Base-by-base conservation (phyloP, 2,113 vertebrate species). In the Anoura caudifer region DNA sequence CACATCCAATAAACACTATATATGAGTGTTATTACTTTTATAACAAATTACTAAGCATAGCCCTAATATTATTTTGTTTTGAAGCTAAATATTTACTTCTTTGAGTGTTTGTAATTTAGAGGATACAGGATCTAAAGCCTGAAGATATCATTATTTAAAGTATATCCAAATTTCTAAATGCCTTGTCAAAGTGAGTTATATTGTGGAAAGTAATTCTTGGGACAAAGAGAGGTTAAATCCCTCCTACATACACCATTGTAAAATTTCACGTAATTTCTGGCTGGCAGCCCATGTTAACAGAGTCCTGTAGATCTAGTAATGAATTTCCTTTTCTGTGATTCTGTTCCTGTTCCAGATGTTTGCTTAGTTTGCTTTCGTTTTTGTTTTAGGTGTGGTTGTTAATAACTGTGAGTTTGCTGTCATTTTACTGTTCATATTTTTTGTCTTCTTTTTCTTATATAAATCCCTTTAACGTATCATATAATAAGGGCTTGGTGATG, bases 131-230 rank as follows among this genome's bases (percentile, higher is more conserved):
- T 70, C n/a, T 84, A 11, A 76, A 76, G 2, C 2, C 33, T 89
- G 47, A 13, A 87, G 11, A 69, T 52, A 24, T 36, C n/a, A 13
- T 50, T 95, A 63, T 76, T 75, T 79, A 95, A 95, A 75, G 5
- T 76, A 87, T 85, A 82, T 59, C 17, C 84, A 11, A 70, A 22
- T 82, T 59, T 93, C 45, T 87, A 96, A 96, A 76, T 90, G 14
- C n/a, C 69, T 95, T 97, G 87, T 92, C 59, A 92, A 95, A 77
- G 9, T 96, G 80, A 97, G 13, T 97, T 94, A 96, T 43, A 82
- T 59, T 96, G 76, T 90, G 65, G 36, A 87, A 95, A 90, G 94
- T 41, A 97, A 96, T 95, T 94, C 36, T 47, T 52, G 28, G 92
- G 70, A 69, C 87, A 96, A 75, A 61, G 61, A 61, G n/a, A 95